phyloP scores from a whole-genome alignment of 2,888 invertebrate genomes.

The Mythimna lalbum region DNA sequence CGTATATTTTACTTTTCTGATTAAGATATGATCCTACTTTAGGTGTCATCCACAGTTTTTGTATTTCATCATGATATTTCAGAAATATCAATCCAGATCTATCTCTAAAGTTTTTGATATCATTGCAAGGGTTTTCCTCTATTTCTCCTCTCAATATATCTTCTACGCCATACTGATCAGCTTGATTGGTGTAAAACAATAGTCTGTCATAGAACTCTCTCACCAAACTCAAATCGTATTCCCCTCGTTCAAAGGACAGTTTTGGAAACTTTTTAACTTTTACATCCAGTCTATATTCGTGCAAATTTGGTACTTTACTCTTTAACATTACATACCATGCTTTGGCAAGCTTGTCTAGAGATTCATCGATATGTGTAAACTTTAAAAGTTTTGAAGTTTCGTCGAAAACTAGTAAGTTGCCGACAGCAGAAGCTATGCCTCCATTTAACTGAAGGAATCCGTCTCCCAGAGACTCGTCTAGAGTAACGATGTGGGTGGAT shows the following conservation, averaged over 20 bases:
- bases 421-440: conserved; percentile 50
- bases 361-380: neutral
- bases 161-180: conserved; percentile 44
- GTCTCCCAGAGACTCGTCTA: conserved; percentile 41
- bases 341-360: neutral
- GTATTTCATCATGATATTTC: conserved; percentile 52
- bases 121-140: conserved; percentile 18
- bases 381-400: conserved; percentile 30
- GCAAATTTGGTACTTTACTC: conserved; percentile 26
- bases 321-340: conserved; percentile 16
- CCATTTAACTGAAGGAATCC: conserved; percentile 37
- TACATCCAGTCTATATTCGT: conserved; percentile 32
- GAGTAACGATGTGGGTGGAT: conserved; percentile 10
- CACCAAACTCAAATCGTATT: conserved; percentile 33
- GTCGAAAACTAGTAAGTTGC: conserved; percentile 52
- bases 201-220: conserved; percentile 46
- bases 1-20: conserved; percentile 25
- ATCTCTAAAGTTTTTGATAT: conserved; percentile 18
- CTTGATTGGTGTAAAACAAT: conserved; percentile 54
- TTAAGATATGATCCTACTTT: conserved; percentile 38
- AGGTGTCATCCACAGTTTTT: conserved; percentile 50
- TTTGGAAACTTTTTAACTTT: conserved; percentile 53
- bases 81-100: conserved; percentile 45
- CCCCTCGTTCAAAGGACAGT: conserved; percentile 32
- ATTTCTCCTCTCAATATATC: conserved; percentile 34